Evolutionary conservation across 2,888 invertebrate genomes (phyloP), one percentile per base, ranked within the genome.

Genomic region (Calameuta idolon): DNA sequence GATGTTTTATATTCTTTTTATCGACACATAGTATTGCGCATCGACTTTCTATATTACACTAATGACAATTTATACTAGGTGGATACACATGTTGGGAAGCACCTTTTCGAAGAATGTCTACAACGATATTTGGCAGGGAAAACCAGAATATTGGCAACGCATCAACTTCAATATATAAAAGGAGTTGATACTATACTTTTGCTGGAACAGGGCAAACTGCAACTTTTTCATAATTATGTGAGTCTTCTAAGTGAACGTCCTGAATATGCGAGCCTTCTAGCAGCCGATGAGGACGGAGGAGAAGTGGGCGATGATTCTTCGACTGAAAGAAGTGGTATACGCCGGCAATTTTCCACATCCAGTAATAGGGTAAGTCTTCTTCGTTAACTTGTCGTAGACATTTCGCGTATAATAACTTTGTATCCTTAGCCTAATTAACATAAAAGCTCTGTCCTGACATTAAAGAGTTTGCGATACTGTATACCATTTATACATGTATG

Each of bases 131-230:
- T 97, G 83, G 92, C 93, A n/a, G 93, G 94, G 81, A 95, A 96
- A 88, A 95, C 96, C 0, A 92, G 95, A 33, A 94, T 97, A 74
- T 93, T 97, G 68, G 95, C 96, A 82, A 97, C 97, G 0, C 95
- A 95, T 87, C 95, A 95, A 90, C 91, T 95, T 85, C 95, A 95
- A 89, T 95, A 95, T 87, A 92, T 95, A 33, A 93, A 94, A 82
- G 94, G 82, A 33, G 90, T 89, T 2, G 91, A 91, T 74, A 85
- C 81, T 0, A 90, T 90, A 40, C 78, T 90, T 73, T 79, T 90
- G 11, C 76, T 91, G 11, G 90, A 91, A 4, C 90, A 90, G 69
- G 91, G 91, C 69, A 89, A 84, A 78, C 80, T 87, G 23, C 80
- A 82, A 4, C 79, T 84, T 1, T 91, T 89, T 34, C 75, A 83